Evolutionary conservation across 2,888 invertebrate species (phyloP).

Genomic region (Caenorhabditis sulstoni): DNA sequence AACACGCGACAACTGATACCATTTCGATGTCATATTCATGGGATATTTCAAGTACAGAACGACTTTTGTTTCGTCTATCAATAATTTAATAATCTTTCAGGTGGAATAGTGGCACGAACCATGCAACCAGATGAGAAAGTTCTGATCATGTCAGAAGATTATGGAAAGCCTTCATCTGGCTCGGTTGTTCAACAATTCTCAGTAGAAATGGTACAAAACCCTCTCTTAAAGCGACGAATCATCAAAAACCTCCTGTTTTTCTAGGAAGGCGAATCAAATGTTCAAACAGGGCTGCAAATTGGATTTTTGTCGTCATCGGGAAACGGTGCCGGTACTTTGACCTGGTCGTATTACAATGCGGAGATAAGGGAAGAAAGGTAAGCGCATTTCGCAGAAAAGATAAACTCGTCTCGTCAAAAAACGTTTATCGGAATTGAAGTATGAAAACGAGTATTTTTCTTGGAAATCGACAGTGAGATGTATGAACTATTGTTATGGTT

Average conservation of each 20-base stretch:
- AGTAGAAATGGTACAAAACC: conserved; percentile 50
- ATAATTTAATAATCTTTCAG: conserved; percentile 1
- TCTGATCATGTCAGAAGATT: conserved; percentile 26
- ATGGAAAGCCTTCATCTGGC: conserved; percentile 3
- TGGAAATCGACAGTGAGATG: background rate
- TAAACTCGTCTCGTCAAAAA: conserved; percentile 20
- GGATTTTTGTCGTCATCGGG: conserved; percentile 38
- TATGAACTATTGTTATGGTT: conserved; percentile 1
- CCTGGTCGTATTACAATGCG: conserved; percentile 31
- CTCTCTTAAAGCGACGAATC: too few relatives aligned
- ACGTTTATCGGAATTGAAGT: background rate
- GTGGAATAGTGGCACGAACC: conserved; percentile 13
- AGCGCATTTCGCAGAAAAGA: background rate
- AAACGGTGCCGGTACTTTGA: conserved; percentile 21
- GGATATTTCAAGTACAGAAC: conserved; percentile 22
- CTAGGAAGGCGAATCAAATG: conserved; percentile 47
- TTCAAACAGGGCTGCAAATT: conserved; percentile 34
- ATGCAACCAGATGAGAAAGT: conserved; percentile 34
- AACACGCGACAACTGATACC: conserved; percentile 4
- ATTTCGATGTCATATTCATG: conserved; percentile 12
- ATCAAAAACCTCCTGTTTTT: background rate
- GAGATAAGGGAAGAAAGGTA: conserved; percentile 34
- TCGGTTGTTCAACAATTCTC: conserved; percentile 29
- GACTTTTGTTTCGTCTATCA: too few relatives aligned
- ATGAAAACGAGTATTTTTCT: conserved; percentile 4